Base-by-base conservation (phyloP, 1,140 invertebrate species). In the Trachelipus rathkii region DNA sequence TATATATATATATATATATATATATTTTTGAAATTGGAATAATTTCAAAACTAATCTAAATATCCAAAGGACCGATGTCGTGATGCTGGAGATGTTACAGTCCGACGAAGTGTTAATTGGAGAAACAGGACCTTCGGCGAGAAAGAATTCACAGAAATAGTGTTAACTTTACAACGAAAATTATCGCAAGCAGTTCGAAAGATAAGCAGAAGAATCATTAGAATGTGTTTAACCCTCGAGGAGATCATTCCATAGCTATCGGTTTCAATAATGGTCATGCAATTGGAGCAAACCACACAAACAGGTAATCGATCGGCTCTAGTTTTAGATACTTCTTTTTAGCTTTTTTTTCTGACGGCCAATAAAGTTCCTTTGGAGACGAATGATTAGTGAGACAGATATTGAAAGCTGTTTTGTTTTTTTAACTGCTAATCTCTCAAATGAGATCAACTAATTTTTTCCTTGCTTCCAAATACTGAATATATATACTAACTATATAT, bases 181-280 rank as follows among this genome's bases (percentile, higher is more conserved):
- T 75, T n/a, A 44, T 67, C 74, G 3, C 10, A n/a, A 8, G 74
- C 74, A 10, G 74, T 75, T 53, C 23, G 43, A 21, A 33, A 33
- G 44, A n/a, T n/a, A n/a, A 70, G 45, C n/a, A 8, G 9, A 6
- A n/a, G 15, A 13, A 15, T n/a, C 33, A 69, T 23, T 5, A 67
- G 6, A n/a, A 10, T 75, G 7, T 75, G 74, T 33, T 19, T 75
- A 2, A 75, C 74, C 66, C 21, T 75, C 67, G 74, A 45, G 74
- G 74, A 19, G 74, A n/a, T 44, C 74, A 75, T 24, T 70, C 74
- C 66, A 75, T 75, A 21, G 74, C 74, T n/a, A 71, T 6, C 67
- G 74, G n/a, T n/a, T 7, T 69, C 74, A 0, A 70, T 75, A 23
- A 24, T 0, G 74, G 74, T 1, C 74, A 75, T 44, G 33, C 2